Base-by-base conservation (phyloP, 1,140 invertebrate species). In the Neocloeon triangulifer region DNA sequence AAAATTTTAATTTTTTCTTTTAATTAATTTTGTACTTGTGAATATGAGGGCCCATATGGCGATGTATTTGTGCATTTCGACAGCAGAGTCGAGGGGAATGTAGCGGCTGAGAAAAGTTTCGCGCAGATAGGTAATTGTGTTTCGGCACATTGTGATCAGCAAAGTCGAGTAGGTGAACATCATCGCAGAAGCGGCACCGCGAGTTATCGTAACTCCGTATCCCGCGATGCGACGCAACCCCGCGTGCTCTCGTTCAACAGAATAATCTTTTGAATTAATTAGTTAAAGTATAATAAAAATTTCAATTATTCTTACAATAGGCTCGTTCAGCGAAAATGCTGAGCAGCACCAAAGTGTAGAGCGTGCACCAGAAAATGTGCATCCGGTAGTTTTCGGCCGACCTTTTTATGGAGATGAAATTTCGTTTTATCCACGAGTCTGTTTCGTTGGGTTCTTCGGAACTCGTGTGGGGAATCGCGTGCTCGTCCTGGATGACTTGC, bases 131-230 rank as follows among this genome's bases (percentile, higher is more conserved):
- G 63, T 64, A 7, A 64, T 55, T 5, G 48, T 45, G 38, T 66
- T 66, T 15, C 62, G 48, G 37, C 61, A 66, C 59, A 65, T 64
- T 7, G 59, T 62, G 9, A 66, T 25, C n/a, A 66, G 46, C 18
- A 66, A 47, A 0, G 53, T 51, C 2, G 60, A 53, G 42, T 56
- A 66, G 5, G 56, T 49, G 39, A 66, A 64, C 63, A 66, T 66
- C 52, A 64, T 60, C 6, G 57, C 61, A 10, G 61, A 63, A 5
- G 63, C 63, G n/a, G 63, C 56, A 27, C 63, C 63, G 43, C 63
- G 41, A 0, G 63, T 64, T 12, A 66, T 37, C 8, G 61, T 55
- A 5, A 64, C 53, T 2, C 62, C 62, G 41, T 59, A 55, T 0
- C 62, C 59, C 10, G 58, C 55, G 36, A 64, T 59, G 32, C 52